Evolutionary conservation across 2,888 invertebrate genomes (phyloP).

Genomic region (Thymelicus lineola): DNA sequence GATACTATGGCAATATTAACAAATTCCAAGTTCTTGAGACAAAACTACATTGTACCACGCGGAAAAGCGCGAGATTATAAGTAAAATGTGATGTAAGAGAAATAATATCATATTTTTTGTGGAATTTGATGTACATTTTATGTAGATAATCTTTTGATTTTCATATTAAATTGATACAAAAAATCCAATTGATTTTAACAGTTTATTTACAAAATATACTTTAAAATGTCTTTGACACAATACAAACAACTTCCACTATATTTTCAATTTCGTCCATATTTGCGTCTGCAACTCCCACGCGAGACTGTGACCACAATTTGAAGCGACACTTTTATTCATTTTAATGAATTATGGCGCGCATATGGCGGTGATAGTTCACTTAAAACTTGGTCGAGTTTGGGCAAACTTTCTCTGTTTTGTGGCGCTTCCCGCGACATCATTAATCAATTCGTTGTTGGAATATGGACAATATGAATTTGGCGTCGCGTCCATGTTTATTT

Average conservation of each 20-base stretch:
- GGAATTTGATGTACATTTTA: too few relatives aligned
- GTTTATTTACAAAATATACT: too few relatives aligned
- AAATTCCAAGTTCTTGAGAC: neutral
- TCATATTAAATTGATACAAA: neutral
- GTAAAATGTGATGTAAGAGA: too few relatives aligned
- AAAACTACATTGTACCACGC: neutral
- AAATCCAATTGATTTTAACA: too few relatives aligned
- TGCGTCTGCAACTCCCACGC: neutral
- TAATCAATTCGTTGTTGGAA: slow-evolving; percentile 46
- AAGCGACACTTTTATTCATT: slow-evolving; percentile 38
- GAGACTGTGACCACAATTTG: slow-evolving; percentile 30
- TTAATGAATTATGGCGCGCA: slow-evolving; percentile 43
- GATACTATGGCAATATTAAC: neutral
- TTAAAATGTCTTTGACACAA: too few relatives aligned
- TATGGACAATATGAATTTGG: slow-evolving; percentile 27
- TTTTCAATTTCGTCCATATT: slow-evolving; percentile 18
- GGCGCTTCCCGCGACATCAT: slow-evolving; percentile 43
- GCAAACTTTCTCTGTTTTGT: slow-evolving; percentile 46
- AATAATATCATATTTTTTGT: too few relatives aligned
- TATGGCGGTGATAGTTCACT: slow-evolving; percentile 48
- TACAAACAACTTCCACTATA: neutral
- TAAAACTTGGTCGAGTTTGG: slow-evolving; percentile 47
- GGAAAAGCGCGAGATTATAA: neutral
- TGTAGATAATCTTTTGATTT: neutral
- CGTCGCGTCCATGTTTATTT: neutral